Evolutionary conservation across 1,140 invertebrate genomes (phyloP), one percentile per base, ranked within the genome.

Genomic region (Drosophila nannoptera): DNA sequence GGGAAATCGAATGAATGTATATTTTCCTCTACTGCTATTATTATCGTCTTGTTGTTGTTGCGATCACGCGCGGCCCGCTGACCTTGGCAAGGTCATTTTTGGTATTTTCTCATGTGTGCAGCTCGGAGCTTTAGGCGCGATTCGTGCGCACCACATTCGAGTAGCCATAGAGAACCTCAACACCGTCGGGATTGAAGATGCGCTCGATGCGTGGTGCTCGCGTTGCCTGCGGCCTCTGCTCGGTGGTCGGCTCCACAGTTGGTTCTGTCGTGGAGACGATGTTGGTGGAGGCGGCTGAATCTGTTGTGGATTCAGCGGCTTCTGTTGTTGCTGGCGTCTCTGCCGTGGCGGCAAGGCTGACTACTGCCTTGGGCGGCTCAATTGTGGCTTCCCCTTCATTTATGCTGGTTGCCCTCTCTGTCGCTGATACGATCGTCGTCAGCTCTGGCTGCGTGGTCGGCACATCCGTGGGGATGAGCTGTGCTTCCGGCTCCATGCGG

Each of bases 141-240:
- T 84, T 76, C 9, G 80, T 80, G 38, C 80, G 80, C 55, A 80
- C 80, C 81, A 84, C 81, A 32, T 77, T 81, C 11, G 87, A 88
- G 50, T 88, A 88, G 40, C 87, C 87, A 35, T 83, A 87, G 29
- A 88, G 72, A 43, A 88, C 80, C 54, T 88, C 87, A 6, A 88
- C 87, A n/a, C 87, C 87, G 43, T 88, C 87, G 9, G 81, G 54
- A 49, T 75, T 88, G 33, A 88, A 80, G 69, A 88, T 76, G 36
- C 87, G 80, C 61, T 87, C 73, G 5, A 88, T 73, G 11, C 80
- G 74, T 5, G 82, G 77, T 32, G 73, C 84, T 12, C 83, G 73
- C 40, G 72, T 78, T 12, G 45, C 36, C 4, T 58, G 49, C 6
- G 43, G 9, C 7, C 22, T 54, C 36, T 48, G 16, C 52, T 77